Conservation (phyloP, 2,888 invertebrate species). For the Invenusta paracnida region DNA sequence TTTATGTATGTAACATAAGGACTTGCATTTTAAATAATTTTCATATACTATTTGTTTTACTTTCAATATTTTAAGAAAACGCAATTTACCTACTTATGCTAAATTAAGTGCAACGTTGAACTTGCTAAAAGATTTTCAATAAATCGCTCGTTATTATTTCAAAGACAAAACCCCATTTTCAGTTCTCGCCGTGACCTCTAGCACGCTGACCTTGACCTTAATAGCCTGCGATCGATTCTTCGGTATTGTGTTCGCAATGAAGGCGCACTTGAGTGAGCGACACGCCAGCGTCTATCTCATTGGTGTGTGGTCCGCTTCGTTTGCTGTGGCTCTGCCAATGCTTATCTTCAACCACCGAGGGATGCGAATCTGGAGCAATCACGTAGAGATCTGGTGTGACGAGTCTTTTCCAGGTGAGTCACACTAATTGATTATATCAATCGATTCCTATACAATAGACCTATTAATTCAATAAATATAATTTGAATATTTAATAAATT, state of each 20-base stretch:
- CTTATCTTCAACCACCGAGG: slow-evolving; percentile 60
- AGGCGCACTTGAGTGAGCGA: slow-evolving; percentile 68
- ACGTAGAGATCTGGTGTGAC: slow-evolving; percentile 72
- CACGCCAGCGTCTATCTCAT: slow-evolving; percentile 68
- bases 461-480: too few species aligned
- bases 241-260: slow-evolving; percentile 72
- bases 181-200: slow-evolving; percentile 71
- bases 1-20: too few species aligned
- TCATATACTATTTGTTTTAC: too few species aligned
- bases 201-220: slow-evolving; percentile 72
- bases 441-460: too few species aligned
- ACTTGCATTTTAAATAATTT: too few species aligned
- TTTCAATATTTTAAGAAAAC: too few species aligned
- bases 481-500: too few species aligned
- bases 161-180: too few species aligned
- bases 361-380: slow-evolving; percentile 73
- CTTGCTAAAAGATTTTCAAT: too few species aligned
- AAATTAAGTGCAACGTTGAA: too few species aligned
- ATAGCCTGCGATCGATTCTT: slow-evolving; percentile 78
- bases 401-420: slow-evolving; percentile 63
- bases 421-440: slow-evolving; percentile 18
- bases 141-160: too few species aligned
- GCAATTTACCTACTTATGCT: too few species aligned
- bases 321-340: slow-evolving; percentile 65
- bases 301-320: slow-evolving; percentile 69